Evolutionary conservation across 2,113 vertebrate species (phyloP).

Genomic region (Origma solitaria): DNA sequence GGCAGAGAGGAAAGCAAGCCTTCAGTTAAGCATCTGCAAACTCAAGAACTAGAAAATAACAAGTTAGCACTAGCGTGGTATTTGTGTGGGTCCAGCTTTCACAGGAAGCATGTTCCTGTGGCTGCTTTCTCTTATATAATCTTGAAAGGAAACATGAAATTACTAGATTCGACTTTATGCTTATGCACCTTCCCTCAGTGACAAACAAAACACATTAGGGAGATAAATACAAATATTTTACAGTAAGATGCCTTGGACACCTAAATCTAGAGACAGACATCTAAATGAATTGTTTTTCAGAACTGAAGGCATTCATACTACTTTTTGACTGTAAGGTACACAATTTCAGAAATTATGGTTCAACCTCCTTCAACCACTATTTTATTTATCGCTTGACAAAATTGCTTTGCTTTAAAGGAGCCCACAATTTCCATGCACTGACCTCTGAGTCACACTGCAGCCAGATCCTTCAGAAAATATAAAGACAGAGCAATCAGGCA

Average conservation of each 20-base stretch:
- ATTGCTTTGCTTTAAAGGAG: neutral
- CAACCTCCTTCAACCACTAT: neutral
- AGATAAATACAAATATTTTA: neutral
- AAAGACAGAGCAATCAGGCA: neutral
- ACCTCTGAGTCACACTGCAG: neutral
- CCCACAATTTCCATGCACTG: neutral
- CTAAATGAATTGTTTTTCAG: neutral
- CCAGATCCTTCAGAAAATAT: neutral
- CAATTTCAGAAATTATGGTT: neutral
- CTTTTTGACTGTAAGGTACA: neutral
- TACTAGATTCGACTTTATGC: neutral
- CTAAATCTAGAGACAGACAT: neutral
- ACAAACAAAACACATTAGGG: neutral
- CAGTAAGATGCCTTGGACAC: neutral
- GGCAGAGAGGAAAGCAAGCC: neutral
- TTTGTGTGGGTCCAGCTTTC: neutral
- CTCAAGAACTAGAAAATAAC: neutral
- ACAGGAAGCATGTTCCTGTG: neutral
- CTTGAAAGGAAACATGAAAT: neutral
- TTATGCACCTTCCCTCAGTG: neutral
- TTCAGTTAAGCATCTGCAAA: neutral
- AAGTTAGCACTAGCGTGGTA: neutral
- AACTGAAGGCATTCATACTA: neutral
- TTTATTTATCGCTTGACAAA: neutral
- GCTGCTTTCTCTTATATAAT: neutral